Conservation (phyloP, 35 echinoderm and acorn worm genomes). For the Stichopus chloronotus region DNA sequence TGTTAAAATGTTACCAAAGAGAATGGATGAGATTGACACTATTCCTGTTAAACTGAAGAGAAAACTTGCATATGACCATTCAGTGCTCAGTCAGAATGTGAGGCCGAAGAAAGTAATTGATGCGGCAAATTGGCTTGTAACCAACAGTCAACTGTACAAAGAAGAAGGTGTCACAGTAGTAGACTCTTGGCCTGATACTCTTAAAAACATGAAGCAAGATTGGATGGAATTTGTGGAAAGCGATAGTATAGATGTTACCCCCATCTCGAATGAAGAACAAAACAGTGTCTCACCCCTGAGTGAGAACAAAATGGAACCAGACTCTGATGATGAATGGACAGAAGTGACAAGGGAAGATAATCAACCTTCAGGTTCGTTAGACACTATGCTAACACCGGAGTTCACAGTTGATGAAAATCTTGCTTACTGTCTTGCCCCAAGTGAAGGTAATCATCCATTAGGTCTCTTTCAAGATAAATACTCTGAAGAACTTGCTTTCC, state of each 20-base stretch:
- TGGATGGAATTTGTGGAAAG: slow-evolving; percentile 35
- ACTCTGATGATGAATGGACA: slow-evolving; percentile 65
- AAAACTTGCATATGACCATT: slow-evolving; percentile 29
- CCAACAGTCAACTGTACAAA: slow-evolving; percentile 61
- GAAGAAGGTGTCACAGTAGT: slow-evolving; percentile 49
- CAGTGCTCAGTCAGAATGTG: slow-evolving; percentile 49
- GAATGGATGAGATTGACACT: slow-evolving; percentile 41
- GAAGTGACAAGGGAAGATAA: slow-evolving; percentile 41
- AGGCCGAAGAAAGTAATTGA: slow-evolving; percentile 55
- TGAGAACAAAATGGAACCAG: background rate
- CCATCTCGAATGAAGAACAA: background rate
- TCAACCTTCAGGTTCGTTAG: slow-evolving; percentile 47
- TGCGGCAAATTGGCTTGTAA: slow-evolving; percentile 48
- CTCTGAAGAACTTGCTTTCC: slow-evolving; percentile 60
- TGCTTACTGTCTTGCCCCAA: slow-evolving; percentile 54
- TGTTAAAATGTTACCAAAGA: slow-evolving; percentile 41
- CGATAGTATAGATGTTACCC: background rate
- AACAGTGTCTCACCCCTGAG: background rate
- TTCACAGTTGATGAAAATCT: slow-evolving; percentile 5
- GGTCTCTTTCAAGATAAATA: slow-evolving; percentile 63
- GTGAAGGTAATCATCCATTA: slow-evolving; percentile 60
- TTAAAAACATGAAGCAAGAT: slow-evolving; percentile 20
- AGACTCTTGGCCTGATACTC: slow-evolving; percentile 9
- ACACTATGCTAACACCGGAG: slow-evolving; percentile 59
- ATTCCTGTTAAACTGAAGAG: slow-evolving; percentile 63